A percentile compares a stretch with the other conserved stretches of the same genome.
Conservation (phyloP, 2,113 vertebrate genomes). For the Garra rufa region DNA sequence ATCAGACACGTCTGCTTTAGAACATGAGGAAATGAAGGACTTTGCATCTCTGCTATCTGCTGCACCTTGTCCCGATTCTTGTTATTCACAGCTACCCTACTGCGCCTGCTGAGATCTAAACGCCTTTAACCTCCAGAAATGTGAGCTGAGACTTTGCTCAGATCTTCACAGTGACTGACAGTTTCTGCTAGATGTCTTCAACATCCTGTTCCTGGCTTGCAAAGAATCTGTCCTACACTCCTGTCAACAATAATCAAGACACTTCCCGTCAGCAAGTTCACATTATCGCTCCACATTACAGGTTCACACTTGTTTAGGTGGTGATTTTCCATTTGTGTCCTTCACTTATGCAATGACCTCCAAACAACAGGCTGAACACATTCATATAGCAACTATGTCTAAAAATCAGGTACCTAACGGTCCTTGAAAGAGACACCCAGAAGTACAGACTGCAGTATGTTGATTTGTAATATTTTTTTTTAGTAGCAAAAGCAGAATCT, state of each 20-base stretch:
- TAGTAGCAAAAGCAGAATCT: no score
- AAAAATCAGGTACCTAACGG: neutral
- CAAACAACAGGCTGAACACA: neutral
- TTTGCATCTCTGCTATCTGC: neutral
- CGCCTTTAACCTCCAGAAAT: no score
- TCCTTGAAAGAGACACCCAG: neutral
- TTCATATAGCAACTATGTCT: neutral
- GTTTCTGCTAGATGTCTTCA: neutral
- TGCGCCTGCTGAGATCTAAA: no score
- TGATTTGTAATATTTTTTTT: neutral
- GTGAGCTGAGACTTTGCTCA: no score
- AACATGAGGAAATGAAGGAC: no score
- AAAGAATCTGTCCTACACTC: neutral
- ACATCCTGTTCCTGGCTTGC: neutral
- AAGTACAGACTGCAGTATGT: neutral
- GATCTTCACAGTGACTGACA: no score
- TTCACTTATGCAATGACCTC: neutral
- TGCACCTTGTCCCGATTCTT: no score
- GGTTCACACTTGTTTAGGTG: neutral
- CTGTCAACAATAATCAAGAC: neutral
- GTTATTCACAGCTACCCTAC: no score
- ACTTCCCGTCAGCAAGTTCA: neutral
- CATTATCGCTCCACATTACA: neutral
- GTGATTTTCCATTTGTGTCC: neutral
- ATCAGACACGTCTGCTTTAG: neutral